These are phyloP conservation scores for Aradophagus sp. DNA, from an alignment of 1,140 invertebrate genomes.

Conservation along the genomic window DNA sequence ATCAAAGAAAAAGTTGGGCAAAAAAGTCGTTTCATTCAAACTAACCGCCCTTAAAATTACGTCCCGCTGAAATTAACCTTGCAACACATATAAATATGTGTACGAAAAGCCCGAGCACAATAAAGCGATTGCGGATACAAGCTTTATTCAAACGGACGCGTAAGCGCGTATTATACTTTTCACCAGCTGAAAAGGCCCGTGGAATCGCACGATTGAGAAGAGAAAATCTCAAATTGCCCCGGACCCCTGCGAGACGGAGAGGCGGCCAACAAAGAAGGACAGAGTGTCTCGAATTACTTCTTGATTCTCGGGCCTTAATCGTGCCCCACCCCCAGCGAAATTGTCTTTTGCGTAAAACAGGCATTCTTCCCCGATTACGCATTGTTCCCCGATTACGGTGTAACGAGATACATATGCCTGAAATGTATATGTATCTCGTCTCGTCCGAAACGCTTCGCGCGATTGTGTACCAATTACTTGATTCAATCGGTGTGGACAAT, in stretches of 20 bases:
- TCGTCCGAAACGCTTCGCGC: slow-evolving; percentile 21
- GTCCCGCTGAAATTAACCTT: slow-evolving; percentile 44
- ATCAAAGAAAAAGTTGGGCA: slow-evolving; percentile 15
- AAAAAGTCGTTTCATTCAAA: slow-evolving; percentile 32
- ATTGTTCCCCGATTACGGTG: slow-evolving; percentile 66
- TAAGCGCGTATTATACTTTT: slow-evolving; percentile 43
- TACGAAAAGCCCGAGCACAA: slow-evolving; percentile 42
- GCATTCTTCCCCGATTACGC: slow-evolving; percentile 48
- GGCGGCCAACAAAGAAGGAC: slow-evolving; percentile 25
- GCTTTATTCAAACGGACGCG: slow-evolving; percentile 22
- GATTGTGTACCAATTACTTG: slow-evolving; percentile 50
- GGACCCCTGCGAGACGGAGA: slow-evolving; percentile 22
- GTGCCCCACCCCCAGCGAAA: slow-evolving; percentile 60
- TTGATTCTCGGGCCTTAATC: slow-evolving; percentile 50
- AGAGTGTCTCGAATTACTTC: slow-evolving; percentile 63
- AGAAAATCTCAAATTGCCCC: slow-evolving; percentile 64
- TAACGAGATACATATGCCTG: slow-evolving; percentile 63
- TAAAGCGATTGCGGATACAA: slow-evolving; percentile 45
- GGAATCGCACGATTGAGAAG: slow-evolving; percentile 50
- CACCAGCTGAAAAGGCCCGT: slow-evolving; percentile 34
- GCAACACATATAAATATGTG: slow-evolving; percentile 45
- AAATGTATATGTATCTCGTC: slow-evolving; percentile 27
- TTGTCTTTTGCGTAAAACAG: slow-evolving; percentile 58
- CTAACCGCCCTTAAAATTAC: slow-evolving; percentile 29
- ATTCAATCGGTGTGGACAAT: slow-evolving; percentile 28